Base-by-base conservation (phyloP, 53 echinoderm and acorn worm genomes). In the Apostichopus leukothele region DNA sequence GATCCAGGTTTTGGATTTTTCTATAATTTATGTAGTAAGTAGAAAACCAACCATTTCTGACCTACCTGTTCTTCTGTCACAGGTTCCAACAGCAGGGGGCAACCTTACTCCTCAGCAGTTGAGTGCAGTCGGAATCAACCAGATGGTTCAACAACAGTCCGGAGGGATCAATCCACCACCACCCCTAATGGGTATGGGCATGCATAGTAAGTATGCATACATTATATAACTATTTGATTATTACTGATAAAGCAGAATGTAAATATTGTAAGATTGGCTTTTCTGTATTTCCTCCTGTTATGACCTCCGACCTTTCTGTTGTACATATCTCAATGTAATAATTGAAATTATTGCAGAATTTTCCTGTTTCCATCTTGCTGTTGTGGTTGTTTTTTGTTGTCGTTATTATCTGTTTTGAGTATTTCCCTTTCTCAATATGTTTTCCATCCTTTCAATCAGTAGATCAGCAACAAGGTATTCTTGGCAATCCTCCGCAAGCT, bases 401-500 rank as follows among this genome's bases (percentile, higher is more conserved):
- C 23, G 23, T 23, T 23, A 23, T 23, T 0, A 23, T 23, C 74
- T 21, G 23, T 74, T 20, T 22, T 20, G 1, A 27, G 39, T 20
- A 5, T 20, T 76, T 20, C 3, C 52, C 25, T 26, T 26, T 77
- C 4, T 22, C 18, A 19, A 71, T 71, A 11, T 12, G 11, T 76
- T 19, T 39, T 25, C 76, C 11, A 5, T 84, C 66, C 66, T 59
- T 26, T 11, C 13, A 23, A 76, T 76, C 50, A 0, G 22, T 13
- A 87, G 88, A 75, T 52, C 88, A 87, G 75, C 88, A 87, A 57
- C 88, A 87, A 59, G 88, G 88, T 74, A 52, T 87, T 74, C 75
- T 87, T 22, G 88, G 88, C 75, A 87, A 87, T 59, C 88, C 88
- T 75, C 88, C 88, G 19, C 74, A 75, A 73, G 53, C 88, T 51